These are phyloP conservation scores for Apocrypta bakeri DNA, from an alignment of 1,140 invertebrate species.

Conservation along the genomic window DNA sequence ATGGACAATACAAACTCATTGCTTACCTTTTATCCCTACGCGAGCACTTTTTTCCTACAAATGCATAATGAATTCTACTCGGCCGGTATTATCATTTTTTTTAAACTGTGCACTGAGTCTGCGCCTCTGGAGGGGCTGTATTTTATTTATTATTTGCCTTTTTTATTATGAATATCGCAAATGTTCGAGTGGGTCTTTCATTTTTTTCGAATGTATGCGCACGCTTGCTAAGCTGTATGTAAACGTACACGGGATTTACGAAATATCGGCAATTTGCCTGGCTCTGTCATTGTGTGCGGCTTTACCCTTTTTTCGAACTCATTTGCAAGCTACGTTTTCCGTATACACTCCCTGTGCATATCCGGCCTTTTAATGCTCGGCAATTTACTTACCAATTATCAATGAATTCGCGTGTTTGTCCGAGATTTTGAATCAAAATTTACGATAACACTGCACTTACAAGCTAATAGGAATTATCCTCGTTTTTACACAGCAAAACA, in stretches of 20 bases:
- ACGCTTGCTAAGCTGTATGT: neutral
- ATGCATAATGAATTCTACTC: conserved; percentile 44
- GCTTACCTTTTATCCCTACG: neutral
- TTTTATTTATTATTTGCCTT: conserved; percentile 17
- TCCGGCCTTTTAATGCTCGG: neutral
- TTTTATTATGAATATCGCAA: conserved; percentile 38
- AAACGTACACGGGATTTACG: neutral
- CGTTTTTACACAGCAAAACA: neutral
- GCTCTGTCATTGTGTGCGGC: neutral
- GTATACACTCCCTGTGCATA: neutral
- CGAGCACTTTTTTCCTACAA: neutral
- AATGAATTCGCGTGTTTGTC: neutral
- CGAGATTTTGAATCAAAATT: too few species aligned
- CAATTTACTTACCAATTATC: neutral
- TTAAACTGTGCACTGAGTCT: neutral
- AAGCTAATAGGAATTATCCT: too few species aligned
- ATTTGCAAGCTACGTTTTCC: neutral
- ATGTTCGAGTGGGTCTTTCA: neutral
- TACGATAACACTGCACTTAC: too few species aligned
- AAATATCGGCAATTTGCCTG: conserved; percentile 5
- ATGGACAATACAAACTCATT: conserved; percentile 37
- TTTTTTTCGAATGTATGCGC: neutral
- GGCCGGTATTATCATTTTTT: conserved; percentile 38
- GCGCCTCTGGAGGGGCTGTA: neutral
- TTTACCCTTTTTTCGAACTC: neutral